phyloP scores from a whole-genome alignment of 2,797 vertebrate species.

The Neopelma chrysocephalum region DNA sequence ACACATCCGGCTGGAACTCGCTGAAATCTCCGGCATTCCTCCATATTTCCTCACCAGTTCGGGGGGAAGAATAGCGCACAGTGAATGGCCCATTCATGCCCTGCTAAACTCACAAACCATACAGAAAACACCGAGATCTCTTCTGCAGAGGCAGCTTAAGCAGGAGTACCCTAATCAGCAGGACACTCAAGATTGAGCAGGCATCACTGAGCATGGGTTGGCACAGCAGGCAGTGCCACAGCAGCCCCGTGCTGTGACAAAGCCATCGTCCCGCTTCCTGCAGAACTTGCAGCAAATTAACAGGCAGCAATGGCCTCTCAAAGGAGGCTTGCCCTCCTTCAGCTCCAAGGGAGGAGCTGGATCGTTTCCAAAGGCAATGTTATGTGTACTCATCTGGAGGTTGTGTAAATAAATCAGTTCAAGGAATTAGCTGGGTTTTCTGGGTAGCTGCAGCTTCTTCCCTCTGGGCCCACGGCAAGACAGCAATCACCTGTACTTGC shows the following conservation, averaged over 20 bases:
- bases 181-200: accelerated
- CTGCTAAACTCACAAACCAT: not conserved
- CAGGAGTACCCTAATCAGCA: not conserved
- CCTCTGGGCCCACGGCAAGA: accelerated
- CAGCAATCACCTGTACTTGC: accelerated
- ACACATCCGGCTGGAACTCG: not conserved
- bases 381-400: conserved; percentile 16
- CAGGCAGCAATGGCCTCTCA: accelerated
- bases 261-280: not conserved
- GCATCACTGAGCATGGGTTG: accelerated
- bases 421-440: not conserved
- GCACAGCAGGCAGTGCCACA: not conserved
- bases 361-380: not conserved
- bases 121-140: not conserved
- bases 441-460: not conserved
- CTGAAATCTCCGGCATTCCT: not conserved
- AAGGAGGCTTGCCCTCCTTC: not conserved
- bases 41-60: not conserved
- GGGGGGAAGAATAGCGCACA: not conserved
- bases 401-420: conserved; percentile 13
- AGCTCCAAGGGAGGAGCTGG: not conserved
- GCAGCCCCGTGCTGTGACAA: accelerated
- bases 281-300: not conserved
- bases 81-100: not conserved
- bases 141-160: accelerated